Evolutionary conservation across 2,113 vertebrate genomes (phyloP).

Genomic region (Psilopsiagon aymara): DNA sequence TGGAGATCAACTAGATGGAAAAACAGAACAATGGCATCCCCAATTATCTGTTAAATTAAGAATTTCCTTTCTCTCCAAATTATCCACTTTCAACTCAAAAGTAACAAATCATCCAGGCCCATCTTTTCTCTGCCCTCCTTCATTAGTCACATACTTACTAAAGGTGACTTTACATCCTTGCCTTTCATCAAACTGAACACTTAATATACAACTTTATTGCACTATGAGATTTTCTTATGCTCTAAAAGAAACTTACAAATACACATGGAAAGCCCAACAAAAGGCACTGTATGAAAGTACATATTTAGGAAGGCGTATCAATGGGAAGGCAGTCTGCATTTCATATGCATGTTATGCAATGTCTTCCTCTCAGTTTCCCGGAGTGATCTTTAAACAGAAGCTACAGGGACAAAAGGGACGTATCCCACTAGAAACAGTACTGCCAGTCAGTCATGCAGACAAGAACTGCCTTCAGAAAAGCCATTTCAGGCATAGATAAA

Average conservation of each 20-base stretch:
- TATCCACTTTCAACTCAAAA: not conserved
- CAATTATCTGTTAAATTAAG: not conserved
- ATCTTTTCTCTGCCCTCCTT: not conserved
- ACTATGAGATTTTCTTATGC: not conserved
- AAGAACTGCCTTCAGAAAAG: slow-evolving; percentile 63
- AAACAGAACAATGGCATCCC: not conserved
- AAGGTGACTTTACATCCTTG: not conserved
- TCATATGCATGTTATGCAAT: not conserved
- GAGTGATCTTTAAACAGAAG: slow-evolving; percentile 32
- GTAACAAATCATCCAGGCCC: not conserved
- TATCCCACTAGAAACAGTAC: slow-evolving; percentile 25
- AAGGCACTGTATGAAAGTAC: not conserved
- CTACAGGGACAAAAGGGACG: slow-evolving; percentile 12
- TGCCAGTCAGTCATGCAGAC: slow-evolving; percentile 59
- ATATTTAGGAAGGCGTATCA: not conserved
- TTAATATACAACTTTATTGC: not conserved
- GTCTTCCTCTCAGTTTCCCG: not conserved
- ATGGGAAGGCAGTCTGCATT: slow-evolving; percentile 13
- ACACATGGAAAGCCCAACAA: not conserved
- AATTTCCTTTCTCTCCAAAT: slow-evolving; percentile 14
- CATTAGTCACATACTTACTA: not conserved
- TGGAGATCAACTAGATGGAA: not conserved
- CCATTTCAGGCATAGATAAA: slow-evolving; percentile 55
- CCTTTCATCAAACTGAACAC: not conserved
- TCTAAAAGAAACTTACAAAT: not conserved